Conservation (phyloP, 2,888 invertebrate species). For the Zele albiditarsus region DNA sequence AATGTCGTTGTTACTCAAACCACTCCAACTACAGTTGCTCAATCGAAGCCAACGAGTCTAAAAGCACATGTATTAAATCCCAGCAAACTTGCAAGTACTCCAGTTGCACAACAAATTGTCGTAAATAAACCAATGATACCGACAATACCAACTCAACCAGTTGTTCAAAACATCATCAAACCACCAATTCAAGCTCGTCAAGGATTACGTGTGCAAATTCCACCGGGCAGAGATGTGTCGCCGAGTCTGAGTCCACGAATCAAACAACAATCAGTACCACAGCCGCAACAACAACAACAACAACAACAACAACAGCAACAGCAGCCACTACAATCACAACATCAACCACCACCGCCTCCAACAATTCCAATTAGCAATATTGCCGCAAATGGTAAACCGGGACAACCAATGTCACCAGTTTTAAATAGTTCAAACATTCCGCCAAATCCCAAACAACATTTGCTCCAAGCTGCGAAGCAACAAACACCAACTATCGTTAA, state of each 20-base stretch:
- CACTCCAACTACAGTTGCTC: slow-evolving; percentile 48
- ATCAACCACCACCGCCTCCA: neutral
- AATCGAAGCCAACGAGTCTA: slow-evolving; percentile 75
- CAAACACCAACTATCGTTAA: slow-evolving; percentile 66
- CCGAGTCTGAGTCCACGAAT: slow-evolving; percentile 65
- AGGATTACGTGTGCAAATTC: slow-evolving; percentile 64
- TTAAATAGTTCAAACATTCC: slow-evolving; percentile 65
- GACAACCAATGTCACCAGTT: slow-evolving; percentile 69
- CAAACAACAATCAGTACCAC: slow-evolving; percentile 52
- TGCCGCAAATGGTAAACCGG: slow-evolving; percentile 61
- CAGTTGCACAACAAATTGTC: slow-evolving; percentile 55
- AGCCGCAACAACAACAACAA: neutral
- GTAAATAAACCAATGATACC: slow-evolving; percentile 62
- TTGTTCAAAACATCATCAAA: slow-evolving; percentile 66
- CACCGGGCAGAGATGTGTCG: slow-evolving; percentile 62
- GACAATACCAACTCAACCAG: slow-evolving; percentile 56
- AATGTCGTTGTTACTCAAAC: slow-evolving; percentile 42
- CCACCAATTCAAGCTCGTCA: slow-evolving; percentile 62
- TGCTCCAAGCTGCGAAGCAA: slow-evolving; percentile 71
- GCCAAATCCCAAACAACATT: slow-evolving; percentile 72
- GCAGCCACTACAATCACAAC: neutral
- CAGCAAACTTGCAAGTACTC: slow-evolving; percentile 62
- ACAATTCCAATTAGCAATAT: slow-evolving; percentile 51
- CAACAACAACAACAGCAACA: neutral
- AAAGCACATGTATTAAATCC: slow-evolving; percentile 79